Percentiles rank a stretch among this genome's conserved stretches.
phyloP scores from a whole-genome alignment of 2,797 vertebrate genomes.

The Manis javanica region DNA sequence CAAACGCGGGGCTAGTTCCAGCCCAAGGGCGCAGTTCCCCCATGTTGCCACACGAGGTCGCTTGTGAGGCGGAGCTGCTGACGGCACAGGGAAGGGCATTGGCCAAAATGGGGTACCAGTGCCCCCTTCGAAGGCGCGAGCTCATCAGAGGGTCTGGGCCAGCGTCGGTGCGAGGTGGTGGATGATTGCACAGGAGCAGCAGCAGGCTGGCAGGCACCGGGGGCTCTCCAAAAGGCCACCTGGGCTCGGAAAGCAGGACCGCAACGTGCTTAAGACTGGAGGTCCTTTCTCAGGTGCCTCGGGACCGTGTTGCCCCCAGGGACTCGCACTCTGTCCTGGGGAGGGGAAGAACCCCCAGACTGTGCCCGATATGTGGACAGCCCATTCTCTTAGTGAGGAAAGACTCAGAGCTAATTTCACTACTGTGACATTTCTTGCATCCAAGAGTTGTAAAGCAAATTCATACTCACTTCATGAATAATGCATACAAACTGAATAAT shows the following conservation, averaged over 20 bases:
- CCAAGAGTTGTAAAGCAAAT: not conserved
- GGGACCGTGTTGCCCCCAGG: not conserved
- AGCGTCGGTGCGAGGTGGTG: fast-evolving
- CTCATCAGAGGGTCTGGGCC: not conserved
- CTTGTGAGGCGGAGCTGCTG: not conserved
- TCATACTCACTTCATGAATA: not conserved
- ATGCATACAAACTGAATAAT: not conserved
- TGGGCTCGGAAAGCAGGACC: not conserved
- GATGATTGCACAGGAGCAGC: fast-evolving
- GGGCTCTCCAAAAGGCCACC: not conserved
- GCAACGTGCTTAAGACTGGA: not conserved
- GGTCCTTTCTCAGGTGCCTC: not conserved
- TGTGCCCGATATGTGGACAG: not conserved
- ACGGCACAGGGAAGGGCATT: fast-evolving
- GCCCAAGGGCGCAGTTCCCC: not conserved
- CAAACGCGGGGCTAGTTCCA: fast-evolving
- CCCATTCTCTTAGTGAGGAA: not conserved
- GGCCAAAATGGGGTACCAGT: no score
- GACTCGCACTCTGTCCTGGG: not conserved
- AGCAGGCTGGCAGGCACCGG: not conserved
- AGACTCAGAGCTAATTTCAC: not conserved
- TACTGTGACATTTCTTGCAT: not conserved
- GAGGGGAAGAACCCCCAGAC: not conserved
- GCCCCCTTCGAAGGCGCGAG: not conserved
- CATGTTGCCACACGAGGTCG: not conserved